Conservation (phyloP, 2,113 vertebrate species). For the Xiphorhynchus elegans region DNA sequence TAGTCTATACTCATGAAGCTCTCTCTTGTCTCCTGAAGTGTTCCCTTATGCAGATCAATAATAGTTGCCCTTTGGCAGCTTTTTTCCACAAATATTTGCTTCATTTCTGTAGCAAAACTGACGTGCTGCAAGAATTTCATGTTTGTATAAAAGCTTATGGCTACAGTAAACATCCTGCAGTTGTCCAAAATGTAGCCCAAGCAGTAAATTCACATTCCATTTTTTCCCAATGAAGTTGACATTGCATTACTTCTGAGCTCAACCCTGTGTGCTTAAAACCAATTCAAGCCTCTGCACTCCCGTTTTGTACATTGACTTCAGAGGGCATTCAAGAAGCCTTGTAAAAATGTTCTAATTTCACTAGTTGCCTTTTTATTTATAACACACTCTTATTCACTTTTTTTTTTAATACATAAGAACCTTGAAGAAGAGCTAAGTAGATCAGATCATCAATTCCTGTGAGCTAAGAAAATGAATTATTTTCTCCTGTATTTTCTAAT, state of each 20-base stretch:
- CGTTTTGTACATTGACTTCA: not conserved
- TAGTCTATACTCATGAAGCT: not conserved
- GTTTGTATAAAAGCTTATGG: not conserved
- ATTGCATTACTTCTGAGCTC: not conserved
- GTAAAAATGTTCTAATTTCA: not conserved
- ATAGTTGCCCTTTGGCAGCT: not conserved
- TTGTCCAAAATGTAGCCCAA: not conserved
- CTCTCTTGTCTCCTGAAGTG: not conserved
- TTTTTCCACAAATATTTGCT: not conserved
- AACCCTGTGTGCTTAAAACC: not conserved
- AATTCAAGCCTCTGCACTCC: not conserved
- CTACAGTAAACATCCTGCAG: not conserved
- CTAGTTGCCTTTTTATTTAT: not conserved
- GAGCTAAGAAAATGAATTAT: constrained; percentile 13
- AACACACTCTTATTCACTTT: not conserved
- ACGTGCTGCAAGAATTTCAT: not conserved
- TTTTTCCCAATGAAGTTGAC: not conserved
- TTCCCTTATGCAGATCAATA: not conserved
- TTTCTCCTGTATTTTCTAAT: constrained; percentile 26
- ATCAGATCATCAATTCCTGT: constrained; percentile 52
- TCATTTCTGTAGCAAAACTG: not conserved
- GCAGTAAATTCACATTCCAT: not conserved
- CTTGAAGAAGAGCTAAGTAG: constrained; percentile 46
- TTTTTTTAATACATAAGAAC: constrained; percentile 1
- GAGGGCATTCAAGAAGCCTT: not conserved